Evolutionary conservation across 2,113 vertebrate genomes (phyloP), one percentile per base, ranked within the genome.

Genomic region (Brienomyrus longianalis): DNA sequence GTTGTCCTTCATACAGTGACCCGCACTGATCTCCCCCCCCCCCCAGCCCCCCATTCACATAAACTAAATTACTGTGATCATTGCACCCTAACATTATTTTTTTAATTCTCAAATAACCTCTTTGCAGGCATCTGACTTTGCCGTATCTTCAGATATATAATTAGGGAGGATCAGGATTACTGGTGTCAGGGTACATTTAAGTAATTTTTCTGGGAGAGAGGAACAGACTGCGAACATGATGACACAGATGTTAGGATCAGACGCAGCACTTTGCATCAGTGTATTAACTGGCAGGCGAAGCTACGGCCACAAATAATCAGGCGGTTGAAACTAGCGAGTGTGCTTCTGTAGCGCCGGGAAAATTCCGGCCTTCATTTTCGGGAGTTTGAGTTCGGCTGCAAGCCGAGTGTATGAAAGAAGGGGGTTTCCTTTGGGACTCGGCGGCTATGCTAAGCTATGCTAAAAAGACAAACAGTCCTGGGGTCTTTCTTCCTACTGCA

Each of bases 101-200:
- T 48, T 13, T 35, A 52, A 48, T 66, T 90, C 50, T 62, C n/a
- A 90, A 90, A 88, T 62, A 62, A 80, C 17, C 52, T 48, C 90
- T 84, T 31, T 35, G 50, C 35, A 47, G 87, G 52, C 86, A 62
- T 51, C 86, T 52, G 23, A 51, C 70, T 80, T 84, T 5, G 50
- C 15, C 13, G 31, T 54, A 83, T 88, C 74, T 83, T 45, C 43
- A 88, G 88, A 48, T 74, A 15, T 88, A 31, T 90, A 52, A 90
- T 88, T 84, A 90, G 74, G 90, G 74, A 11, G 70, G 86, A 45
- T 83, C 90, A 47, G 70, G 54, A 88, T 88, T 66, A 66, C 52
- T 45, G 74, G 90, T 88, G 87, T 90, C 47, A 80, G 45, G 35
- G 39, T 52, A 54, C 77, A 31, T 54, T 83, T 83, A 54, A 56